Evolutionary conservation across 1,140 invertebrate genomes (phyloP), one percentile per base, ranked within the genome.

Genomic region (Bombyx mandarina): DNA sequence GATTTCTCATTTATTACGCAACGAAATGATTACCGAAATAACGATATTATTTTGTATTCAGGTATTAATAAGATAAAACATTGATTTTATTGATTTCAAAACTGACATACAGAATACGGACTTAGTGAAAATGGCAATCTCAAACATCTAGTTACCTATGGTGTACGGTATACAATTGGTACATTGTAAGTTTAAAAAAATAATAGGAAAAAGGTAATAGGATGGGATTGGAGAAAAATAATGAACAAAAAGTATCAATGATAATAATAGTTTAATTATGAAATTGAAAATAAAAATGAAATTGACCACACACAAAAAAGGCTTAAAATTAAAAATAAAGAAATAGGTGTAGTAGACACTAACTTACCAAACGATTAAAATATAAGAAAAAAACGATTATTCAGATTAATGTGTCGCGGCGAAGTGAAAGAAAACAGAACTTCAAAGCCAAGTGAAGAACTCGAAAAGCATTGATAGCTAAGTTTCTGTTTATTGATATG

Each of bases 241-340:
- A 82, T 79, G 68, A 79, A 82, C 74, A 83, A 86, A 82, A 75
- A 64, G 66, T 75, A 75, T 79, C 65, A 79, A 82, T 86, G 75
- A 82, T 78, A 78, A 86, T 83, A 83, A 82, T 82, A 82, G 72
- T 86, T 86, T 86, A 86, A 86, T 86, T 81, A 86, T 75, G 77
- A 85, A 86, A 84, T 75, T 82, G 85, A 86, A 81, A 83, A 86
- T 84, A 83, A 82, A 79, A 77, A 77, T 79, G 82, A 86, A 86
- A 86, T 79, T 85, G 85, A 86, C 69, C 81, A 85, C 83, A 86
- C 82, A 51, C 50, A 12, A 82, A 75, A 18, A 82, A 82, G 78
- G 71, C 81, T 83, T 86, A 86, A 80, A 52, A 62, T 77, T 83
- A 83, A 79, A 82, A 77, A 80, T 76, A 80, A 80, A 81, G 73